Evolutionary conservation across 2,113 vertebrate species (phyloP).

Genomic region (Terrapene triunguis): DNA sequence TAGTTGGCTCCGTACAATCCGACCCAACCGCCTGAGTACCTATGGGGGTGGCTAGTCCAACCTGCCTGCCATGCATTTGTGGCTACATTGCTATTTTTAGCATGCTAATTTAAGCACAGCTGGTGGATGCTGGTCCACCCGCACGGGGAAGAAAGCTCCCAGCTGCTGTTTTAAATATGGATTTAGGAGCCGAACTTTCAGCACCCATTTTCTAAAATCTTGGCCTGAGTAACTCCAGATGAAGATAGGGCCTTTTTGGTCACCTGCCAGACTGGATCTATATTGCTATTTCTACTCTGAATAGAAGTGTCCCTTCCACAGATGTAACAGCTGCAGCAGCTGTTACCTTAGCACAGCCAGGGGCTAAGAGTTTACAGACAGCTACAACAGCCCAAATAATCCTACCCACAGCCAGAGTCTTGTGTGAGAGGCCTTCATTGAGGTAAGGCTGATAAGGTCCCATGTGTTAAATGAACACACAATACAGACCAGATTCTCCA

Average conservation of each 20-base stretch:
- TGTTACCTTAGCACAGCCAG: neutral
- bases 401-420: neutral
- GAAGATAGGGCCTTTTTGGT: neutral
- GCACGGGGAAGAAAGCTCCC: too few relatives aligned
- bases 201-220: neutral
- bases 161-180: neutral
- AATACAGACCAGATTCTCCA: neutral
- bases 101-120: too few relatives aligned
- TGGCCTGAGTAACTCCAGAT: neutral
- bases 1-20: too few relatives aligned
- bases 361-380: neutral
- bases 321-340: neutral
- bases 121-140: too few relatives aligned
- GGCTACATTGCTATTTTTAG: too few relatives aligned
- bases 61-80: neutral
- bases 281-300: neutral
- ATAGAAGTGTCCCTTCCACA: neutral
- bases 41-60: neutral
- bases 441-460: neutral
- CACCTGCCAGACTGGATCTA: neutral
- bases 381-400: neutral
- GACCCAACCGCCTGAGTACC: too few relatives aligned
- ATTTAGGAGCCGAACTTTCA: rapidly evolving
- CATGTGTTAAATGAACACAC: neutral
- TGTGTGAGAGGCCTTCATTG: neutral